These are phyloP conservation scores for Dendronephthya gigantea DNA, from an alignment of 64 coral and sea anemone species.

Conservation along the genomic window DNA sequence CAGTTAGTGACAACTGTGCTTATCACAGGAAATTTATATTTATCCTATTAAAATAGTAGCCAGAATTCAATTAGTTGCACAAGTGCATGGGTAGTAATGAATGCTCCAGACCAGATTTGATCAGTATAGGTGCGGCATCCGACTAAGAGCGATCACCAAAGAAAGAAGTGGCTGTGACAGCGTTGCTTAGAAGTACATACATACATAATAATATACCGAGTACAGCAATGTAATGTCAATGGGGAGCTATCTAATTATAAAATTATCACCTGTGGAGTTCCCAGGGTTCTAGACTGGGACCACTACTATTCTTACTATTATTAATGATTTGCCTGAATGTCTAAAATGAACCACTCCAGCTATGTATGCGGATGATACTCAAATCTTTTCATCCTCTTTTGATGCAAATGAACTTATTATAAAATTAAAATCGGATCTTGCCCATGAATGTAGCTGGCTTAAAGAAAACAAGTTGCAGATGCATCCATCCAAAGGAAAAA, in stretches of 20 bases:
- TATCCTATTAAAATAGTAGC: too few species aligned
- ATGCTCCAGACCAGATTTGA: too few species aligned
- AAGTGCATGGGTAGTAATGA: too few species aligned
- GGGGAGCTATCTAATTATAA: not conserved
- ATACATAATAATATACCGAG: not conserved
- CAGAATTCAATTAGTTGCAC: too few species aligned
- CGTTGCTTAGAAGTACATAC: too few species aligned
- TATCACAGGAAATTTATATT: too few species aligned
- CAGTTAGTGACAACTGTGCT: too few species aligned
- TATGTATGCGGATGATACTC: conserved; percentile 2
- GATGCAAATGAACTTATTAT: conserved; percentile 8
- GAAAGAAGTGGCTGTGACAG: too few species aligned
- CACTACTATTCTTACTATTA: not conserved
- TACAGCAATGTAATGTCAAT: not conserved
- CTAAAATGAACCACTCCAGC: not conserved
- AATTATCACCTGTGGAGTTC: conserved; percentile 6
- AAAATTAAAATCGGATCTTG: not conserved
- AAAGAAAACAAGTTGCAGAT: not conserved
- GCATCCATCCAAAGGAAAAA: not conserved
- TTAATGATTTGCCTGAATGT: not conserved
- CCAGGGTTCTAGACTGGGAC: not conserved
- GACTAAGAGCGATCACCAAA: too few species aligned
- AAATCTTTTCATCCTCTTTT: not conserved
- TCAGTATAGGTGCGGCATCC: too few species aligned
- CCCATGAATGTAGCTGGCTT: not conserved